Conservation (phyloP, 1,140 invertebrate species). For the Venustaconcha ellipsiformis region DNA sequence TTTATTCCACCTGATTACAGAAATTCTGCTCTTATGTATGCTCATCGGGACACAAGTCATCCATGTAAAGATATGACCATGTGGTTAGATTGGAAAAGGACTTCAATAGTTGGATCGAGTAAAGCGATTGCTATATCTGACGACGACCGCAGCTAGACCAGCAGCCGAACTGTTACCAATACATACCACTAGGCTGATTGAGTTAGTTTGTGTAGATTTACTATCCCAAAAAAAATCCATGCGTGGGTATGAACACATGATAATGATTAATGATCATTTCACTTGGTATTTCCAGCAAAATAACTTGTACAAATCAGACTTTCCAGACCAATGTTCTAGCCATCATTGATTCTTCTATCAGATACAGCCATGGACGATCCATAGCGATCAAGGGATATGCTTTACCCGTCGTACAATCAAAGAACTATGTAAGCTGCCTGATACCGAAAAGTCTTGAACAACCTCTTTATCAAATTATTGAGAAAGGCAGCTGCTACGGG, state of each 20-base stretch:
- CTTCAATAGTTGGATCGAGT: neutral
- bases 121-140: neutral
- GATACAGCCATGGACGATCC: slow-evolving; percentile 8
- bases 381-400: slow-evolving; percentile 28
- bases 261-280: slow-evolving; percentile 26
- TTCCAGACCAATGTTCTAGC: slow-evolving; percentile 19
- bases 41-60: too few relatives aligned
- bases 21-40: too few relatives aligned
- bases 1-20: too few relatives aligned
- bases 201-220: slow-evolving; percentile 17
- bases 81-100: too few relatives aligned
- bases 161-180: slow-evolving; percentile 12
- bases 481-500: neutral
- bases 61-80: too few relatives aligned
- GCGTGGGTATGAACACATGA: slow-evolving; percentile 1
- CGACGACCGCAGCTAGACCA: neutral
- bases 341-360: neutral
- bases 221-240: neutral
- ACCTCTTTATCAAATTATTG: neutral
- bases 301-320: slow-evolving; percentile 22
- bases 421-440: neutral
- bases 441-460: neutral
- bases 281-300: slow-evolving; percentile 16
- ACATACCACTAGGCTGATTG: slow-evolving; percentile 4
- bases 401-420: neutral